A percentile compares a stretch with the other conserved stretches of the same genome.
Evolutionary conservation across 2,797 vertebrate species (phyloP).

Genomic region (Galagoides demidoff): DNA sequence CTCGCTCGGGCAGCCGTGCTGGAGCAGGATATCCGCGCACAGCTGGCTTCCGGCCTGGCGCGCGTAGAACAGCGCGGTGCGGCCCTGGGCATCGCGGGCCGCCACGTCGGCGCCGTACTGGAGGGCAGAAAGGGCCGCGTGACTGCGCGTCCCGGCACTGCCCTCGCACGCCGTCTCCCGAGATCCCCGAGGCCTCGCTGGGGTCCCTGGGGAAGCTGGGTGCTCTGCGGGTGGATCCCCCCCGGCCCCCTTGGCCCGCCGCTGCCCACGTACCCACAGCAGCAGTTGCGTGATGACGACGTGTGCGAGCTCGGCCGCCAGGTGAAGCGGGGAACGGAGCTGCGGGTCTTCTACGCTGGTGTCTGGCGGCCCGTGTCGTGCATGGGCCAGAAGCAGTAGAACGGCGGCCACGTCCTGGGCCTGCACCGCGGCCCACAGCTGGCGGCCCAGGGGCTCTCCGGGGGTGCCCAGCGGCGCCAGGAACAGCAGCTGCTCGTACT

Average conservation of each 20-base stretch:
- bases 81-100: slow-evolving; percentile 91
- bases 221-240: too few species aligned
- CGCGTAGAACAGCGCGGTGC: slow-evolving; percentile 92
- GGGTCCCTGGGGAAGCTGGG: neutral
- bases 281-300: slow-evolving; percentile 97
- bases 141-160: neutral
- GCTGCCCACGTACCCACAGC: slow-evolving; percentile 91
- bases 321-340: slow-evolving; percentile 91
- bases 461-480: slow-evolving; percentile 89
- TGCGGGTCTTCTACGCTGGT: slow-evolving; percentile 89
- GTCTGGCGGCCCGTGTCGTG: slow-evolving; percentile 82
- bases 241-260: neutral
- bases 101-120: slow-evolving; percentile 95
- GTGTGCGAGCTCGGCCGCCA: slow-evolving; percentile 94
- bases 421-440: slow-evolving; percentile 89
- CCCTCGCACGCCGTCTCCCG: fast-evolving
- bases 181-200: neutral
- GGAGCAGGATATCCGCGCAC: slow-evolving; percentile 93
- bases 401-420: slow-evolving; percentile 91
- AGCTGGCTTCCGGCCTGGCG: slow-evolving; percentile 92
- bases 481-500: slow-evolving; percentile 96
- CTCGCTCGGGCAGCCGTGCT: slow-evolving; percentile 94
- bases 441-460: slow-evolving; percentile 86
- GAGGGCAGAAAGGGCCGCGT: neutral
- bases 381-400: slow-evolving; percentile 95